Evolutionary conservation across 2,113 vertebrate species (phyloP).

Genomic region (Phoenicopterus ruber): DNA sequence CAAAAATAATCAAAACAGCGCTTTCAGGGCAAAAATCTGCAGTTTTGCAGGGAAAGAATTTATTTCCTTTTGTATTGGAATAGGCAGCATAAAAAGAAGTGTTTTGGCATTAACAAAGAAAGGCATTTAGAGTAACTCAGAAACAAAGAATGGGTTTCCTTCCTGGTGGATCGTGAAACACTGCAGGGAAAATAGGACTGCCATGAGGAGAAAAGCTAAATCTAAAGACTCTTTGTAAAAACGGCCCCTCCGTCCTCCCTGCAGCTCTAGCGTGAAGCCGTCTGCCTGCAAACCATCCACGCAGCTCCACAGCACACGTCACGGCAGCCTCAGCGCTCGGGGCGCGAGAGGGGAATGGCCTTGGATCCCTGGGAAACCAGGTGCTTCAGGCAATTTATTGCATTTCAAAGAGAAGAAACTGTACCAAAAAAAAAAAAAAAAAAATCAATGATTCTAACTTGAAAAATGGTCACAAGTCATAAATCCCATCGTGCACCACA

Average conservation of each 20-base stretch:
- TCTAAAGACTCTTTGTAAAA: background rate
- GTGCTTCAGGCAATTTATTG: background rate
- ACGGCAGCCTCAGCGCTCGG: background rate
- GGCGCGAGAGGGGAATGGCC: background rate
- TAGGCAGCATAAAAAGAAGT: background rate
- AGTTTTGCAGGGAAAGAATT: background rate
- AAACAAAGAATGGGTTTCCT: background rate
- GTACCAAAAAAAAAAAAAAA: background rate
- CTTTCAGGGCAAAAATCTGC: background rate
- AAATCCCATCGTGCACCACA: background rate
- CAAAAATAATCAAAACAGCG: background rate
- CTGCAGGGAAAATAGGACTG: background rate
- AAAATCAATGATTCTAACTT: background rate
- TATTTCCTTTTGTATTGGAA: background rate
- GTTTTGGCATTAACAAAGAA: background rate
- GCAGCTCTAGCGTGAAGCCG: background rate
- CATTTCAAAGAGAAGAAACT: background rate
- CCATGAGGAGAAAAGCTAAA: background rate
- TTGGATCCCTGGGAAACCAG: background rate
- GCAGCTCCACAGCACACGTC: background rate
- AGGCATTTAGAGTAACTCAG: background rate
- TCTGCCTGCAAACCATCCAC: background rate
- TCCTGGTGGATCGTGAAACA: background rate
- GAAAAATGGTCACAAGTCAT: background rate
- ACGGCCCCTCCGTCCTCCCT: background rate